phyloP scores from a whole-genome alignment of 1,140 invertebrate species.

The Brachionus paranguensis region DNA sequence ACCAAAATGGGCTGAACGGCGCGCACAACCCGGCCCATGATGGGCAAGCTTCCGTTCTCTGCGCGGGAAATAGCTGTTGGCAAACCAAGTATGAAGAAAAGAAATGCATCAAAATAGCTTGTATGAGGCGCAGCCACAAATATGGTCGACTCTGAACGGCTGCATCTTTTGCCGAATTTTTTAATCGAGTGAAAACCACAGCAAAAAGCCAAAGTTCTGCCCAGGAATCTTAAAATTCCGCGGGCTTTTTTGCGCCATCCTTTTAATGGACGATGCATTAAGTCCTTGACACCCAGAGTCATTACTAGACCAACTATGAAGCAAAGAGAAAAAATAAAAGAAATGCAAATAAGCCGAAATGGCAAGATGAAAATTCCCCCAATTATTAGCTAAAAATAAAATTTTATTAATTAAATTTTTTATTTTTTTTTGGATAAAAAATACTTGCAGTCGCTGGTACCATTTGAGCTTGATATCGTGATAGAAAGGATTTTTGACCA shows the following conservation, averaged over 20 bases:
- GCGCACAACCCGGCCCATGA: constrained; percentile 79
- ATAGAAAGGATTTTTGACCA: neutral
- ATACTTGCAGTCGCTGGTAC: neutral
- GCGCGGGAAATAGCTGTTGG: constrained; percentile 71
- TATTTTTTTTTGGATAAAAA: neutral
- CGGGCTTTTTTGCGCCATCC: neutral
- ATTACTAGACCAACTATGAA: neutral
- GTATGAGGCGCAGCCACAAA: constrained; percentile 82
- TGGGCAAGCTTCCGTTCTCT: constrained; percentile 69
- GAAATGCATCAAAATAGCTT: constrained; percentile 79
- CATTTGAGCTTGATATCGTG: neutral
- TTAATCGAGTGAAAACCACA: constrained; percentile 69
- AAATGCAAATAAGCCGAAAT: neutral
- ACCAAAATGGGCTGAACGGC: constrained; percentile 91
- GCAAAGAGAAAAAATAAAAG: neutral
- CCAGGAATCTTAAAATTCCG: neutral
- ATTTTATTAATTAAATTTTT: neutral
- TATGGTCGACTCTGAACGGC: constrained; percentile 70
- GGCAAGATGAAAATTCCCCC: neutral
- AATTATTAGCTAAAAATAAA: neutral
- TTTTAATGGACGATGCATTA: neutral
- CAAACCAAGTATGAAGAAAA: constrained; percentile 70
- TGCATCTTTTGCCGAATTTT: constrained; percentile 64
- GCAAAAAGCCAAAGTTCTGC: constrained; percentile 1
- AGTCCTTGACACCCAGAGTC: constrained; percentile 19